A percentile compares a stretch with the other conserved stretches of the same genome.
Conservation (phyloP, 2,113 vertebrate genomes). For the Edolisoma coerulescens region DNA sequence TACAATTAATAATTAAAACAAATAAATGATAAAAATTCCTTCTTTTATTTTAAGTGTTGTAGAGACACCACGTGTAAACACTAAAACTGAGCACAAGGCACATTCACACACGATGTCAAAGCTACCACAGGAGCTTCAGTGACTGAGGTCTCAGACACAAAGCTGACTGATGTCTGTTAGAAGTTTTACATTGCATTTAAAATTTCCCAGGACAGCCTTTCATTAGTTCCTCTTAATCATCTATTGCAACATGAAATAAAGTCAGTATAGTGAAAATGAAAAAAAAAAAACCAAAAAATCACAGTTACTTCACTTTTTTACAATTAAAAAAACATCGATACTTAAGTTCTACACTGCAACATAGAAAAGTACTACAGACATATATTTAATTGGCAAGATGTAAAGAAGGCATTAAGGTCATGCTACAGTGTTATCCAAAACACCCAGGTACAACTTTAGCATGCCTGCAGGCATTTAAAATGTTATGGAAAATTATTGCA, state of each 20-base stretch:
- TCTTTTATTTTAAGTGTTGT: not conserved
- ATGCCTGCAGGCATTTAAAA: slow-evolving; percentile 67
- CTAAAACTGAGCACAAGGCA: not conserved
- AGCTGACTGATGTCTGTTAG: not conserved
- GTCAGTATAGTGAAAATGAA: not conserved
- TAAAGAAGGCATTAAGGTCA: slow-evolving; percentile 66
- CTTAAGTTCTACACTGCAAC: not conserved
- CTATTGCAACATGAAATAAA: not conserved
- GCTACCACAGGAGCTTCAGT: not conserved
- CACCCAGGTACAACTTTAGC: slow-evolving; percentile 47
- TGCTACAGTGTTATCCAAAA: slow-evolving; percentile 59
- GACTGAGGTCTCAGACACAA: not conserved
- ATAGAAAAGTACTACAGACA: not conserved
- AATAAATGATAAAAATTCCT: not conserved
- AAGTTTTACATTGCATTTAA: not conserved
- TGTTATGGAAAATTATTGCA: slow-evolving; percentile 56
- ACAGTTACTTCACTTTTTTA: not conserved
- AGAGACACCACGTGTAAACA: not conserved
- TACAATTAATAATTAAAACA: not conserved
- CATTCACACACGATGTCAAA: not conserved
- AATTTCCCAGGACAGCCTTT: not conserved
- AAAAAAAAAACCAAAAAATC: not conserved
- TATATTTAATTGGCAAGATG: slow-evolving; percentile 69
- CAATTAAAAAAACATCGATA: not conserved
- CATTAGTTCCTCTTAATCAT: not conserved